Base-by-base conservation (phyloP, 2,113 vertebrate species). In the Hippoglossus stenolepis region DNA sequence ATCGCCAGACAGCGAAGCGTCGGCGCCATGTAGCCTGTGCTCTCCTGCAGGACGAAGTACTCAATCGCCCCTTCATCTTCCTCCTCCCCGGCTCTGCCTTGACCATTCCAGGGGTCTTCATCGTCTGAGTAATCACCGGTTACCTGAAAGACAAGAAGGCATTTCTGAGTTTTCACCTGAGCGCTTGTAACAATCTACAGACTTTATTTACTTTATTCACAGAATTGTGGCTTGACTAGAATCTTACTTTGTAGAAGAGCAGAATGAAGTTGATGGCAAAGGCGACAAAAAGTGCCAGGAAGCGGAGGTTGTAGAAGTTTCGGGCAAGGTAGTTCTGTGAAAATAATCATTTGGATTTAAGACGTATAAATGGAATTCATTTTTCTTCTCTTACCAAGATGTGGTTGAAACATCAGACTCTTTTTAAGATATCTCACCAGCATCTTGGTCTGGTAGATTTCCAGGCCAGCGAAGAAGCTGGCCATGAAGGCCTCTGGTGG, bases 221-320 rank as follows among this genome's bases (percentile, higher is more conserved):
- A 65, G 40, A 24, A 61, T 65, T 2, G 15, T 12, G 5, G 1
- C 5, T 59, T 21, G 17, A 51, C 15, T 24, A n/a, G 20, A 13
- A 56, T 4, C 84, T 95, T 95, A 99, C 98, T 96, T 99, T 99
- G 87, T 99, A 99, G 93, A 99, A 99, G 15, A 99, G 97, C 76
- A 99, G 96, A 90, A 99, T 99, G 86, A 99, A 99, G 93, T 99
- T 99, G 95, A 99, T 99, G 45, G 98, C 97, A 85, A 99, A 99
- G 68, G 97, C 97, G 66, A 99, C 97, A 87, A 99, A 99, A 63
- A 99, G 94, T 80, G 98, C 98, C 88, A 99, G 93, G 88, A 99
- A 97, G 63, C 98, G 95, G 83, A 99, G 95, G 87, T 98, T 99
- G 94, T 99, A 99, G 95, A 99, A 99, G 93, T 99, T 99, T 92